phyloP scores from a whole-genome alignment of 1,140 invertebrate species.

The Zeugodacus cucurbitae region DNA sequence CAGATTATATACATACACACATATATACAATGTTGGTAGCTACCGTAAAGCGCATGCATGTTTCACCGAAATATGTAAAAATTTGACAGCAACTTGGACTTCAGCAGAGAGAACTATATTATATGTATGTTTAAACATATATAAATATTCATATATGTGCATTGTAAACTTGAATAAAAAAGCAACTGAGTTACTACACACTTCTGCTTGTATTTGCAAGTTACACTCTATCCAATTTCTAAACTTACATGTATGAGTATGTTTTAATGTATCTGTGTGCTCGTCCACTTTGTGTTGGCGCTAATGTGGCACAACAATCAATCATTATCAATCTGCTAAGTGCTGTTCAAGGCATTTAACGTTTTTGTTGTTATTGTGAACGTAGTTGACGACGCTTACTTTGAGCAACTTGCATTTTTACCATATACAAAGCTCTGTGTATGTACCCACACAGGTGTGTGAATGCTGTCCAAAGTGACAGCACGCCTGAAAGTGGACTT shows the following conservation, averaged over 20 bases:
- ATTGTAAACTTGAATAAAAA: too few relatives aligned
- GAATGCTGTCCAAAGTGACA: neutral
- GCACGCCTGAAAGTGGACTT: neutral
- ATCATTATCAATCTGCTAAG: conserved; percentile 33
- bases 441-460: neutral
- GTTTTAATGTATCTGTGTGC: neutral
- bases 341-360: neutral
- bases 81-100: neutral
- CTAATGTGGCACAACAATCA: conserved; percentile 13
- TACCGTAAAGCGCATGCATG: too few relatives aligned
- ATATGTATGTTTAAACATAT: too few relatives aligned
- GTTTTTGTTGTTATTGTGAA: neutral
- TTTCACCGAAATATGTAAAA: neutral
- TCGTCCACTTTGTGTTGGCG: neutral
- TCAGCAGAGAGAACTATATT: fast-evolving
- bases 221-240: neutral
- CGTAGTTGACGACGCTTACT: neutral
- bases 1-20: neutral
- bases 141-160: too few relatives aligned
- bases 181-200: too few relatives aligned
- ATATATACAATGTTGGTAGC: neutral
- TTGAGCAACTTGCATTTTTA: neutral
- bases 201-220: neutral
- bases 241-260: neutral
- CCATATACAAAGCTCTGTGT: too few relatives aligned